phyloP scores from a whole-genome alignment of 1,140 invertebrate genomes.

The Hydropsyche tenuis region DNA sequence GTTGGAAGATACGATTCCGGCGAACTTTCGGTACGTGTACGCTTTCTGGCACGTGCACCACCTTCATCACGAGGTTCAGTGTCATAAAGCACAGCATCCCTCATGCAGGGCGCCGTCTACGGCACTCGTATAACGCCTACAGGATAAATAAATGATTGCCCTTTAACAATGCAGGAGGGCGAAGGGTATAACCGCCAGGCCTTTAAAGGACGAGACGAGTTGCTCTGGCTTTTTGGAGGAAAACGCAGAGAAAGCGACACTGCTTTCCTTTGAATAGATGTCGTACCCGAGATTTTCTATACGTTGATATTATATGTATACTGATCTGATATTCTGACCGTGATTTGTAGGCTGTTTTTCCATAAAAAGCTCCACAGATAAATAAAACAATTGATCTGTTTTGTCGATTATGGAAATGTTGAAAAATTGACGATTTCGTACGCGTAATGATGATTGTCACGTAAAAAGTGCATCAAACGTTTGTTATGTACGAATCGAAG shows the following conservation, averaged over 20 bases:
- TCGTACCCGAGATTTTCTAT: no score
- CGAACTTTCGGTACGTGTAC: no score
- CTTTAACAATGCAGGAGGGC: slow-evolving; percentile 11
- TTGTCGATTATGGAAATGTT: no score
- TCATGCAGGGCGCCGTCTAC: not conserved
- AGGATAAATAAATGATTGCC: slow-evolving; percentile 13
- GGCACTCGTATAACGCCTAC: not conserved
- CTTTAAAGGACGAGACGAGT: not conserved
- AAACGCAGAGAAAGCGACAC: slow-evolving; percentile 2
- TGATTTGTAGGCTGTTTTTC: no score
- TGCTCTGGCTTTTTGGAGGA: not conserved
- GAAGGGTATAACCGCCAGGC: not conserved
- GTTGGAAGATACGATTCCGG: not conserved
- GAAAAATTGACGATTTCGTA: no score
- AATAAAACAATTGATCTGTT: no score
- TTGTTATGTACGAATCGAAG: not conserved
- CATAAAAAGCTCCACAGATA: no score
- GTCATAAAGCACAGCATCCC: slow-evolving; percentile 6
- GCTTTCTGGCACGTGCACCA: slow-evolving; percentile 3
- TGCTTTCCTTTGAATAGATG: no score
- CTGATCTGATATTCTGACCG: no score
- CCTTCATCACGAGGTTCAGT: not conserved
- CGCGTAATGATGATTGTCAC: slow-evolving; percentile 20
- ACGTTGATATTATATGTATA: no score
- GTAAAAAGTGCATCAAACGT: slow-evolving; percentile 18